Base-by-base conservation (phyloP, 2,888 invertebrate genomes). In the Scaptomyza tumidula region DNA sequence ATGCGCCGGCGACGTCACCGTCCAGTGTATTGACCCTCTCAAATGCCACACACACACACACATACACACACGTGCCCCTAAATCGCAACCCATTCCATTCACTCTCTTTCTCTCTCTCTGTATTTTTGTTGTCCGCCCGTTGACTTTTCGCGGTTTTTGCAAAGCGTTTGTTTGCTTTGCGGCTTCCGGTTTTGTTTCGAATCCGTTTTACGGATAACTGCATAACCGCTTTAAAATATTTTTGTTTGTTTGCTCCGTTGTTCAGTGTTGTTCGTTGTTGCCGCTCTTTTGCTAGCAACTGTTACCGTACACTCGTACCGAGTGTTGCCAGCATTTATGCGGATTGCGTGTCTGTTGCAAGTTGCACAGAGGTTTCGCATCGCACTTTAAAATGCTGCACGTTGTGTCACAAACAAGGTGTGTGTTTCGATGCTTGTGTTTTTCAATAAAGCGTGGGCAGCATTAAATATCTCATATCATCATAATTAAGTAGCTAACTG, bases 141-240 rank as follows among this genome's bases (percentile, higher is more conserved):
- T 71, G 56, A 64, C 71, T 80, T 78, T 78, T 84, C 78, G 85
- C 82, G 85, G 82, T 87, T 85, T 85, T 81, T 86, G 81, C 71
- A 65, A 80, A 82, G 82, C 81, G 81, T 83, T 80, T 85, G 88
- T 87, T 86, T 83, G 88, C 83, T 81, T 86, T 86, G 88, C 57
- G 85, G 85, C 83, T 85, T 85, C 86, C 77, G 79, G 88, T 83
- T 83, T 85, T 78, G 74, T 80, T 74, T 73, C 66, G 71, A 80
- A 81, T 79, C 75, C 75, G 67, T 75, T 78, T 71, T 62, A 72
- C 71, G 82, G 77, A 79, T 80, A 80, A 71, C 78, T 77, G 81
- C 82, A 82, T 78, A 80, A 81, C 82, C 71, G 70, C 50, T 72
- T 80, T 78, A 63, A 72, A 82, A 79, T 71, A 74, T 76, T 76